These are phyloP conservation scores for Triplophysa dalaica DNA, from an alignment of 2,113 vertebrate species.

Conservation along the genomic window DNA sequence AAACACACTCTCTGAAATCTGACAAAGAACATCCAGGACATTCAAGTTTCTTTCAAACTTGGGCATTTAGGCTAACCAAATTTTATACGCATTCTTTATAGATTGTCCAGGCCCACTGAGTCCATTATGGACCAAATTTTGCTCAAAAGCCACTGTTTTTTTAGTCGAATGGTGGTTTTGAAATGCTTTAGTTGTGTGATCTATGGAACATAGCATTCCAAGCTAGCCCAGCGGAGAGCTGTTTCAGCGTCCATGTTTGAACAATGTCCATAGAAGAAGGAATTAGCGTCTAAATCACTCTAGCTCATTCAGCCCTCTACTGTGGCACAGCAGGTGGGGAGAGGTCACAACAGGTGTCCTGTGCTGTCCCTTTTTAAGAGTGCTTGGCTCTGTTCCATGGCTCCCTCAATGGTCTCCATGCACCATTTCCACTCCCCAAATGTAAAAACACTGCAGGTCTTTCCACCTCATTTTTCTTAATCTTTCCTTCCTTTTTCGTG, in stretches of 20 bases:
- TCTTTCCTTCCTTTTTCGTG: slow-evolving; percentile 4
- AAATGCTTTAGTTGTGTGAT: slow-evolving; percentile 15
- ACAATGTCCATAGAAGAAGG: slow-evolving; percentile 41
- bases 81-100: background rate
- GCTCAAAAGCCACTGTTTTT: slow-evolving; percentile 20
- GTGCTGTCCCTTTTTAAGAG: slow-evolving; percentile 50
- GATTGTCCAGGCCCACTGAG: background rate
- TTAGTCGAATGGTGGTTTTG: slow-evolving; percentile 1
- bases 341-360: slow-evolving; percentile 69
- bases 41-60: background rate
- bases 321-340: slow-evolving; percentile 50
- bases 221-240: slow-evolving; percentile 8
- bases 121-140: background rate
- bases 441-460: slow-evolving; percentile 61
- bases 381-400: slow-evolving; percentile 63
- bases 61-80: background rate
- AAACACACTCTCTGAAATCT: slow-evolving; percentile 5
- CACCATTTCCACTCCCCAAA: slow-evolving; percentile 75
- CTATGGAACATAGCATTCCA: slow-evolving; percentile 16
- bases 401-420: slow-evolving; percentile 67
- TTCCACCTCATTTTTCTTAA: slow-evolving; percentile 51
- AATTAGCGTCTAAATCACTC: slow-evolving; percentile 49
- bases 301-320: slow-evolving; percentile 58
- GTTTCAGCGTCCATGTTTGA: slow-evolving; percentile 16
- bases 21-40: background rate